A percentile compares a stretch with the other conserved stretches of the same genome.
Conservation (phyloP, 2,888 invertebrate genomes). For the Lydus trimaculatus region DNA sequence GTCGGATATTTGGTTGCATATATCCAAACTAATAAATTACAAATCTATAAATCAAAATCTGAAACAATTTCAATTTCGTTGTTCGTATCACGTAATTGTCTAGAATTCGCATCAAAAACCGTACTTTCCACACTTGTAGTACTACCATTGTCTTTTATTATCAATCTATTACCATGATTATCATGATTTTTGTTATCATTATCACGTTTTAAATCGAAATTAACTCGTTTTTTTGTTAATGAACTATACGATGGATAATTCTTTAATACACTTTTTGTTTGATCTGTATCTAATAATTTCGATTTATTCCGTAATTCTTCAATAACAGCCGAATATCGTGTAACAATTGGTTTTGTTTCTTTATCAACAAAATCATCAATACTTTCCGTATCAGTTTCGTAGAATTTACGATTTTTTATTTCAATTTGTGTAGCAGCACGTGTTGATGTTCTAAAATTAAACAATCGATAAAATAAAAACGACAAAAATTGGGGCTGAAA, state of each 20-base stretch:
- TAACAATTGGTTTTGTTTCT: conserved; percentile 19
- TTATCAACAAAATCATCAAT: conserved; percentile 18
- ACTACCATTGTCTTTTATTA: conserved; percentile 34
- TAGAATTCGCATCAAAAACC: conserved; percentile 37
- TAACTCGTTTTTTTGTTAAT: conserved; percentile 69
- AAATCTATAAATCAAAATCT: conserved; percentile 41
- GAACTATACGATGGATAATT: conserved; percentile 65
- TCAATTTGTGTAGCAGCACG: conserved; percentile 20
- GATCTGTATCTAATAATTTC: conserved; percentile 22
- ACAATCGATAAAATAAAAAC: conserved; percentile 9
- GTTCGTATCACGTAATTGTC: conserved; percentile 14
- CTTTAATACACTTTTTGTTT: conserved; percentile 67
- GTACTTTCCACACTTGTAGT: conserved; percentile 45
- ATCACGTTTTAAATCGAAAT: conserved; percentile 64
- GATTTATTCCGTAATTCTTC: conserved; percentile 37
- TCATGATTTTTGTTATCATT: conserved; percentile 57
- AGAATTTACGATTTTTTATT: conserved; percentile 45
- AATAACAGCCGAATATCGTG: conserved; percentile 36
- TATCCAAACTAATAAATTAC: neutral
- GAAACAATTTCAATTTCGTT: conserved; percentile 37
- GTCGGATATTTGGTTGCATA: neutral
- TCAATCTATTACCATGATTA: conserved; percentile 14
- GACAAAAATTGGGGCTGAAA: conserved; percentile 13
- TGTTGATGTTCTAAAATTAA: conserved; percentile 15
- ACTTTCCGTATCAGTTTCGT: conserved; percentile 46